These are phyloP conservation scores for Amiota communis DNA, from an alignment of 2,888 invertebrate species.

Conservation along the genomic window DNA sequence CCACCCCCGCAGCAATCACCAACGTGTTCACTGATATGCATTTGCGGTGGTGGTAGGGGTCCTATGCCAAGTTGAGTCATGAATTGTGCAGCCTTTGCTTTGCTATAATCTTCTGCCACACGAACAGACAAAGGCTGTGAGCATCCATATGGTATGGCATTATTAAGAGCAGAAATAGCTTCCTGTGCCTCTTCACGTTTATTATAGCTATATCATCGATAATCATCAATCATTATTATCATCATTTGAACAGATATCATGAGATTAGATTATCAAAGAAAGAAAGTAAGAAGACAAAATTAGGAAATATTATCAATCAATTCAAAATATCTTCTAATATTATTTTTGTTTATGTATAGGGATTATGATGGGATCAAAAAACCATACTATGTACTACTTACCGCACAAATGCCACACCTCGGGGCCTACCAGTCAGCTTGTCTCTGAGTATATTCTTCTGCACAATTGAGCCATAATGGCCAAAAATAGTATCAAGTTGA, in stretches of 20 bases:
- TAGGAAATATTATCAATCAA: not conserved
- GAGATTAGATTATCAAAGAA: not conserved
- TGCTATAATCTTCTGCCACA: conserved; percentile 74
- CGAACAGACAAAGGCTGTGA: conserved; percentile 86
- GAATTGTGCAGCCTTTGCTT: conserved; percentile 72
- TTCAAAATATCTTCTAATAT: not conserved
- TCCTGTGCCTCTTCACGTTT: conserved; percentile 92
- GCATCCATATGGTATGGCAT: conserved; percentile 87
- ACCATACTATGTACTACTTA: conserved; percentile 72
- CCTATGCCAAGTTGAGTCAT: conserved; percentile 68
- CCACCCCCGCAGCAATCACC: conserved; percentile 14
- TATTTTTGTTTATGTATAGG: not conserved
- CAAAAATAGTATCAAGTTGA: conserved; percentile 88
- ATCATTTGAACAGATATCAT: not conserved
- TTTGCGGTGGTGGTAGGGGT: conserved; percentile 56
- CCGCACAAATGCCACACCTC: conserved; percentile 95
- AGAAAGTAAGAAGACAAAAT: conserved; percentile 19
- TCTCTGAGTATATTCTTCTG: conserved; percentile 93
- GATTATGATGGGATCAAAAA: not conserved
- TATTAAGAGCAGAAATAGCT: conserved; percentile 89
- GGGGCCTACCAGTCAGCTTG: conserved; percentile 88
- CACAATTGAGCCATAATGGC: conserved; percentile 91
- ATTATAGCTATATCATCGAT: conserved; percentile 80
- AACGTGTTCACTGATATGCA: conserved; percentile 49
- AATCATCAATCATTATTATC: no score